Percentiles rank a stretch among this genome's conserved stretches.
These are phyloP conservation scores for Campylomormyrus tamandua DNA, from an alignment of 2,113 vertebrate species.

Conservation along the genomic window DNA sequence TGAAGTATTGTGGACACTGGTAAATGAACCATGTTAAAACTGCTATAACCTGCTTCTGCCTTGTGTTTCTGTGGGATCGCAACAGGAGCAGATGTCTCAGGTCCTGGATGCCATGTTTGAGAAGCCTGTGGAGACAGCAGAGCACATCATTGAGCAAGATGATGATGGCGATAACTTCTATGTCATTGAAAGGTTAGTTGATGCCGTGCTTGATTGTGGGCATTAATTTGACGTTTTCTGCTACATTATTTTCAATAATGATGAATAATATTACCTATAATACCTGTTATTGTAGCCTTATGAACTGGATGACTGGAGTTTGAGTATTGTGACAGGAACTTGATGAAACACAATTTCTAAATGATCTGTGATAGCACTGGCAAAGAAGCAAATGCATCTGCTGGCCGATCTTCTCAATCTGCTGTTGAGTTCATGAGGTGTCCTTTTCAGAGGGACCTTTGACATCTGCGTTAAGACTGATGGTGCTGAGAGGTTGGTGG, in stretches of 20 bases:
- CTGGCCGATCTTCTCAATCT: not conserved
- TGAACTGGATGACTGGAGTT: not conserved
- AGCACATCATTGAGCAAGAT: conserved; percentile 93
- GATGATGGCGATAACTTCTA: conserved; percentile 99
- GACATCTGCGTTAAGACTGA: conserved; percentile 85
- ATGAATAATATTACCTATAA: not conserved
- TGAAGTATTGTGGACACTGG: not conserved
- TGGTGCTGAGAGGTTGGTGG: conserved; percentile 74
- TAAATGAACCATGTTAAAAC: not conserved
- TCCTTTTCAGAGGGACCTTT: conserved; percentile 73
- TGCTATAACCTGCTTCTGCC: not conserved
- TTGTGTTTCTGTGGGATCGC: not conserved
- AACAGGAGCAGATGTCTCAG: conserved; percentile 92
- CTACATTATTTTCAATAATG: not conserved
- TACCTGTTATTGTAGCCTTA: not conserved
- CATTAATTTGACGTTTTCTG: not conserved
- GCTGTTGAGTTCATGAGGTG: not conserved
- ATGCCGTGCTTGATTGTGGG: not conserved
- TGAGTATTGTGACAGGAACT: not conserved
- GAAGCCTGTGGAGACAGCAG: conserved; percentile 77
- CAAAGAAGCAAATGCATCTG: not conserved
- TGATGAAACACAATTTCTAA: not conserved
- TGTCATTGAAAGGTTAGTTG: conserved; percentile 82
- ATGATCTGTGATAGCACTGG: not conserved
- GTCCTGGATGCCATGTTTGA: conserved; percentile 98